Base-by-base conservation (phyloP, 2,888 invertebrate genomes). In the Oxytorus armatus region DNA sequence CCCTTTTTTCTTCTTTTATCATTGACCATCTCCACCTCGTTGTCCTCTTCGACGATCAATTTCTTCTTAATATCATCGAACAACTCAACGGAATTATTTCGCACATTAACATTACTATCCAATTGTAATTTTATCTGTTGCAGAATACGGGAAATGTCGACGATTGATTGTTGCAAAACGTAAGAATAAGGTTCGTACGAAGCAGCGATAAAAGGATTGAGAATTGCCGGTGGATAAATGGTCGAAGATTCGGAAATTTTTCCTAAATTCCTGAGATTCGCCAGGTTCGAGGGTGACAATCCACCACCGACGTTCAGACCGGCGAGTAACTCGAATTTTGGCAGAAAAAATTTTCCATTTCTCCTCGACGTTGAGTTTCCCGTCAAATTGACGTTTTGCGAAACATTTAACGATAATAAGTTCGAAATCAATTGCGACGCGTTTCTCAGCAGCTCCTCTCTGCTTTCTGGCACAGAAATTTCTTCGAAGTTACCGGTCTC, bases 161-260 rank as follows among this genome's bases (percentile, higher is more conserved):
- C 11, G 79, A 74, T 42, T 80, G 69, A 70, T 83, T 74, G 11
- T 79, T 79, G 25, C 82, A 82, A n/a, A 14, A 81, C 3, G 14
- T 85, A 79, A 11, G 88, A 79, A 51, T 86, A 85, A 25, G 90
- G 88, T 61, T 89, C 88, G 80, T 89, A 90, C 39, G 86, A 81
- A 1, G 88, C 85, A 1, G 89, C 85, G 25, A 83, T 5, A 47
- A 63, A 66, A 16, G 74, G 76, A 55, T 77, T 66, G 11, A 79
- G 25, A 4, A 44, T n/a, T 7, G 74, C 72, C 36, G 33, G 39
- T 36, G 25, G 39, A 57, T 49, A 14, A 59, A n/a, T 16, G 7
- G 68, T 79, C 42, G 68, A 49, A 0, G 68, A 47, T 42, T 78
- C 44, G 3, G 82, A 39, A 33, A 72, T 53, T 69, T 66, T 72